Evolutionary conservation across 53 echinoderm and acorn worm species (phyloP), one percentile per base, ranked within the genome.

Genomic region (Astropecten irregularis): DNA sequence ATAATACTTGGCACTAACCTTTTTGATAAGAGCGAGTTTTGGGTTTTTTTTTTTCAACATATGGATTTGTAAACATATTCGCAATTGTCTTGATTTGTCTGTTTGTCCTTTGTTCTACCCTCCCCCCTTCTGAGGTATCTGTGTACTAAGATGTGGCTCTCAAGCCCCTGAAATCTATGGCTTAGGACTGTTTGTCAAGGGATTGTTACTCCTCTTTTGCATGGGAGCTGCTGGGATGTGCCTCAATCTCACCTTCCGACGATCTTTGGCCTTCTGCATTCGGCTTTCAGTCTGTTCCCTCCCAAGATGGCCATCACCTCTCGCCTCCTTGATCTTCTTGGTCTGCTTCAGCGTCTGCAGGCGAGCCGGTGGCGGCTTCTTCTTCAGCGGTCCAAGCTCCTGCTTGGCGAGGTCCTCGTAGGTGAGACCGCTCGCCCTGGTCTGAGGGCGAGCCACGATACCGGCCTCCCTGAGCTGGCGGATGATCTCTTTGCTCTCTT

Each of bases 391-490:
- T 0, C 23, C 76, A 38, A 76, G 57, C 39, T 76, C 33, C 76
- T 76, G 56, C 23, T 40, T 25, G 76, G 57, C 76, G 58, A 76
- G 57, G 26, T 40, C 56, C 76, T 76, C 76, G 58, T 76, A 76
- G 58, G 58, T 28, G 18, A 76, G 9, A 16, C 76, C 76, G 26
- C 76, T 58, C 1, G 76, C 56, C 14, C 76, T 40, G 37, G 57
- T 40, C 76, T 76, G 38, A 0, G 76, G 76, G 37, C 76, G 76
- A 15, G 40, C 76, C 76, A 76, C 76, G 76, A 76, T 76, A 28
- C 69, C 69, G 15, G 48, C 44, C 6, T 69, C 69, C 3, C 69
- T 44, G 69, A 69, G 69, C 29, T 69, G 69, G 8, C 69, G 69
- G 49, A 69, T 27, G 32, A 72, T 72, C 72, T 72, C 72, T n/a